These are phyloP conservation scores for Elmis aenea DNA, from an alignment of 2,888 invertebrate species.

Conservation along the genomic window DNA sequence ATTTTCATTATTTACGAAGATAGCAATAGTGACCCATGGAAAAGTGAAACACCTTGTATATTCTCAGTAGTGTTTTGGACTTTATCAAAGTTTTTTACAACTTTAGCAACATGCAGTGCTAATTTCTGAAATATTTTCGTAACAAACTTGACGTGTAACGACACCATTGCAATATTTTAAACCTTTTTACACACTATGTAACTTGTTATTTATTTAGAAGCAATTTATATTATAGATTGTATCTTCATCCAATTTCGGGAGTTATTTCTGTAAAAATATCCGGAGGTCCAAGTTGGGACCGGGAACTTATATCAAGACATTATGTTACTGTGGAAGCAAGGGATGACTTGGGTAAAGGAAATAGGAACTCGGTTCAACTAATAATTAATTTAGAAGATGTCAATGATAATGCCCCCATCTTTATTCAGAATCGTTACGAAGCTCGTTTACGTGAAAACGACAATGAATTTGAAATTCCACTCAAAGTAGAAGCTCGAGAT, in stretches of 20 bases:
- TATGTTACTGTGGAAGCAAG: constrained; percentile 85
- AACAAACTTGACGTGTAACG: no score
- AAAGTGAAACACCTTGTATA: no score
- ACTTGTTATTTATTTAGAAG: neutral
- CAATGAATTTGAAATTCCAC: constrained; percentile 66
- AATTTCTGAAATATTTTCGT: no score
- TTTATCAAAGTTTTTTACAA: no score
- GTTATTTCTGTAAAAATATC: constrained; percentile 75
- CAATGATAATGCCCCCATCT: constrained; percentile 86
- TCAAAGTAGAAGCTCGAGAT: constrained; percentile 77
- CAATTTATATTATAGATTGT: constrained; percentile 54
- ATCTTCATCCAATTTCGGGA: constrained; percentile 76
- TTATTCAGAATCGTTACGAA: constrained; percentile 77
- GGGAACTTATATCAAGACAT: constrained; percentile 77
- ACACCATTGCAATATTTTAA: no score
- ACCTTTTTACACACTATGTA: no score
- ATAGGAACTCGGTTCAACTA: constrained; percentile 79
- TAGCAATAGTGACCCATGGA: no score
- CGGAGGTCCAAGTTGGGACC: constrained; percentile 74
- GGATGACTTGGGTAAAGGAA: constrained; percentile 80
- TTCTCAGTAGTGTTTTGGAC: no score
- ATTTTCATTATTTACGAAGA: no score
- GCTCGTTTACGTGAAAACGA: constrained; percentile 81
- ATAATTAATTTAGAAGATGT: constrained; percentile 79
- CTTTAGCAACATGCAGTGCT: no score